Evolutionary conservation across 2,113 vertebrate species (phyloP).

Genomic region (Empidonax traillii): DNA sequence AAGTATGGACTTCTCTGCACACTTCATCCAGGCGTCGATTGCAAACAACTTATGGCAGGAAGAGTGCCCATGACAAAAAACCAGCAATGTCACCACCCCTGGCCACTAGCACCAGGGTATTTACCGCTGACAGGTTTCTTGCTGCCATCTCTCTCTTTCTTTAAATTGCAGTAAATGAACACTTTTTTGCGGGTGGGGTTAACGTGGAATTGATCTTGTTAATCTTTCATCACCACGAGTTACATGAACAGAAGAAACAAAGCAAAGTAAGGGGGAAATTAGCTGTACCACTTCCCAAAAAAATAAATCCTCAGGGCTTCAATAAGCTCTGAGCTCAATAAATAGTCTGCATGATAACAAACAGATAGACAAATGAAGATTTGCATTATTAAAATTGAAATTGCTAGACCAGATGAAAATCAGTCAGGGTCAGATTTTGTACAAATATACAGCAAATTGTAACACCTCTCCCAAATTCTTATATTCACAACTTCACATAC

Average conservation of each 20-base stretch:
- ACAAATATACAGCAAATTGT: background rate
- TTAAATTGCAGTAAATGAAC: background rate
- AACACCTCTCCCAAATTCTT: background rate
- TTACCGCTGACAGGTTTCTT: background rate
- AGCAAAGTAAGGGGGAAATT: background rate
- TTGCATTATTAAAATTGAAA: background rate
- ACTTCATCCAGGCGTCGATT: background rate
- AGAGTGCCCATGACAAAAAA: background rate
- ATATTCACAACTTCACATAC: background rate
- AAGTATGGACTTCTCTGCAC: background rate
- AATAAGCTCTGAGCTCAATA: background rate
- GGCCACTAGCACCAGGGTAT: background rate
- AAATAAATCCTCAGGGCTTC: background rate
- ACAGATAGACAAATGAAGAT: background rate
- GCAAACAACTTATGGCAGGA: background rate
- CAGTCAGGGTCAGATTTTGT: background rate
- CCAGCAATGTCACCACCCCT: background rate
- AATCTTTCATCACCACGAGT: background rate
- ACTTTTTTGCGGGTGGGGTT: background rate
- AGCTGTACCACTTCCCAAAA: background rate
- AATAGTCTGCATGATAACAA: background rate
- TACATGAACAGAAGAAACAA: background rate
- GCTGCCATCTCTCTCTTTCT: background rate
- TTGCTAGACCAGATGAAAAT: background rate
- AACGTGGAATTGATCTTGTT: background rate